Conservation (phyloP, 2,888 invertebrate species). For the Elegia similella region DNA sequence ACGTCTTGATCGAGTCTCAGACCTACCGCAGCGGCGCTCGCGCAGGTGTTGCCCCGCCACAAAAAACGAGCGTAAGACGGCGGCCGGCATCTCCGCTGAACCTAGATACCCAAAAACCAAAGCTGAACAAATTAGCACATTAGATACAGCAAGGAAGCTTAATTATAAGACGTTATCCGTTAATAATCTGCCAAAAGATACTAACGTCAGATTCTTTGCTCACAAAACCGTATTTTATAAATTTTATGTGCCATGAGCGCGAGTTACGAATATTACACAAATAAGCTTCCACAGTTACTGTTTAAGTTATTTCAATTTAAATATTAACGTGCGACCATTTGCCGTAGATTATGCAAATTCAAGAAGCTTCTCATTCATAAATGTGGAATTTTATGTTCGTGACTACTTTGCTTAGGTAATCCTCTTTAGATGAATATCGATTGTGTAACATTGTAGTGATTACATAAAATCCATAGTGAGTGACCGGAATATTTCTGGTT, state of each 20-base stretch:
- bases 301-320: slow-evolving; percentile 4
- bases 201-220: neutral
- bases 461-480: slow-evolving; percentile 47
- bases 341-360: slow-evolving; percentile 28
- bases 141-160: slow-evolving; percentile 6
- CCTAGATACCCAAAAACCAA: slow-evolving; percentile 52
- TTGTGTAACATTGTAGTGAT: slow-evolving; percentile 35
- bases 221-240: neutral
- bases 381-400: slow-evolving; percentile 10
- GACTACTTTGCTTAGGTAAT: slow-evolving; percentile 8
- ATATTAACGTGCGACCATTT: slow-evolving; percentile 21
- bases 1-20: slow-evolving; percentile 81
- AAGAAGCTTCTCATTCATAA: slow-evolving; percentile 3
- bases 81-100: slow-evolving; percentile 54
- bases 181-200: neutral
- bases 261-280: neutral
- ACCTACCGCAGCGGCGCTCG: slow-evolving; percentile 77
- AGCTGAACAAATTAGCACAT: slow-evolving; percentile 28
- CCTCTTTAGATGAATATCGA: slow-evolving; percentile 15
- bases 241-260: neutral
- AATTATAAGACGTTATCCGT: neutral
- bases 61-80: slow-evolving; percentile 75
- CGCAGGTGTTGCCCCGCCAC: slow-evolving; percentile 70
- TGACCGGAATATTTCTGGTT: slow-evolving; percentile 48
- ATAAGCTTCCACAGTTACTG: neutral